Evolutionary conservation across 2,888 invertebrate genomes (phyloP), one percentile per base, ranked within the genome.

Genomic region (Drosophila rellima): DNA sequence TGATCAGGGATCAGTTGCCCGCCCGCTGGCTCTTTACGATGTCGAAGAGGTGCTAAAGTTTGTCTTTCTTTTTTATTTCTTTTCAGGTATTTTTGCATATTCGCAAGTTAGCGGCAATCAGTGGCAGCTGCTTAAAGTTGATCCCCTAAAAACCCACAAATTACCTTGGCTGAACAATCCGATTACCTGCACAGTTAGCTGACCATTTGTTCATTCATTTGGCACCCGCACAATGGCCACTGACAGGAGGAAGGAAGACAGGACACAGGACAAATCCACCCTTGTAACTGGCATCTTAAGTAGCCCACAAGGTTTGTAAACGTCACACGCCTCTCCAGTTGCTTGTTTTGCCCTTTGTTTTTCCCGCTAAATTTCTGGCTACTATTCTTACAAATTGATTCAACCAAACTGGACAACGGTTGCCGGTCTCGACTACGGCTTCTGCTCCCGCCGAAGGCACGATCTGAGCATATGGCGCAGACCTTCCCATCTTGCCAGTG

Each of bases 311-410:
- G 80, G 74, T 79, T 73, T 70, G 78, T 74, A 82, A 90, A 89
- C 69, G 90, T 90, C 90, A 74, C 84, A 90, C 90, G 91, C 91
- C 91, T 83, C 81, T 88, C 78, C 72, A 77, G 78, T 70, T 77
- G 77, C 70, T 70, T 76, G 50, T 60, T 57, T 68, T 78, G 51
- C 70, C 54, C 59, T 68, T 74, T 62, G 61, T 70, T 69, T 70
- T 75, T 84, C 75, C 74, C 64, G 62, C 70, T 74, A 71, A 61
- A 74, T 80, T 75, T 74, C 78, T 60, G 70, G 64, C 69, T 72
- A 70, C 70, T 68, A 62, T 79, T 75, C 78, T 80, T 77, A 74
- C 80, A 82, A 82, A 82, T 80, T 89, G 80, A 82, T 88, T 78
- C 81, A 70, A 65, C 77, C 65, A 71, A 65, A 71, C 74, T 70